Evolutionary conservation across 2,797 vertebrate species (phyloP).

Genomic region (Anabacerthia variegaticeps): DNA sequence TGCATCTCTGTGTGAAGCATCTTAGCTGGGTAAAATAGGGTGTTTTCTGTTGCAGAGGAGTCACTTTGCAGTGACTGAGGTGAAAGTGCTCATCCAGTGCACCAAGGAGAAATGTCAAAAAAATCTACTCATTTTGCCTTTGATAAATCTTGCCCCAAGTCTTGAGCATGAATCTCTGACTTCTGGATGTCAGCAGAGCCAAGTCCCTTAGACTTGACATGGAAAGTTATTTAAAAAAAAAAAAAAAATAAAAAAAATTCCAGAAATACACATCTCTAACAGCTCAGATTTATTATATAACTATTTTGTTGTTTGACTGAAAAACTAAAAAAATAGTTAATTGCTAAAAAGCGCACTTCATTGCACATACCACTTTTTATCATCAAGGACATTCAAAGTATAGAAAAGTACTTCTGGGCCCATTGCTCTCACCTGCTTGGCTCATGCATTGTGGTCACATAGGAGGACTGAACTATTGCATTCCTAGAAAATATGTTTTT

Average conservation of each 20-base stretch:
- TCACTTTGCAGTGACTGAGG: neutral
- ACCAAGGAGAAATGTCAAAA: neutral
- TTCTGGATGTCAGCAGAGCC: neutral
- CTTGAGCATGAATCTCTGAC: neutral
- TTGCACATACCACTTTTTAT: neutral
- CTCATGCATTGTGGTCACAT: neutral
- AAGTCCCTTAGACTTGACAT: neutral
- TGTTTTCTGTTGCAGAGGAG: neutral
- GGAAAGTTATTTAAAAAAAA: neutral
- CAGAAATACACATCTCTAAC: neutral
- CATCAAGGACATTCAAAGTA: neutral
- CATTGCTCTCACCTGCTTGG: neutral
- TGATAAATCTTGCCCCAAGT: neutral
- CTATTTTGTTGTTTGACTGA: neutral
- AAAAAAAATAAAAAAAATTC: too few species aligned
- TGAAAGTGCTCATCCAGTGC: neutral
- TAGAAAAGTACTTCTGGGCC: neutral
- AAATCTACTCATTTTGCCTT: neutral
- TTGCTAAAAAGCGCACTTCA: neutral
- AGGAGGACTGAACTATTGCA: neutral
- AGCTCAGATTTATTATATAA: neutral
- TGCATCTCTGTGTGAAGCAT: neutral
- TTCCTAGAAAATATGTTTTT: neutral
- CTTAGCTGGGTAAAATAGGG: fast-evolving
- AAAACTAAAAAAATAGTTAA: neutral